A percentile compares a stretch with the other conserved stretches of the same genome.
Evolutionary conservation across 2,797 vertebrate species (phyloP).

Genomic region (Hyperoplus immaculatus): DNA sequence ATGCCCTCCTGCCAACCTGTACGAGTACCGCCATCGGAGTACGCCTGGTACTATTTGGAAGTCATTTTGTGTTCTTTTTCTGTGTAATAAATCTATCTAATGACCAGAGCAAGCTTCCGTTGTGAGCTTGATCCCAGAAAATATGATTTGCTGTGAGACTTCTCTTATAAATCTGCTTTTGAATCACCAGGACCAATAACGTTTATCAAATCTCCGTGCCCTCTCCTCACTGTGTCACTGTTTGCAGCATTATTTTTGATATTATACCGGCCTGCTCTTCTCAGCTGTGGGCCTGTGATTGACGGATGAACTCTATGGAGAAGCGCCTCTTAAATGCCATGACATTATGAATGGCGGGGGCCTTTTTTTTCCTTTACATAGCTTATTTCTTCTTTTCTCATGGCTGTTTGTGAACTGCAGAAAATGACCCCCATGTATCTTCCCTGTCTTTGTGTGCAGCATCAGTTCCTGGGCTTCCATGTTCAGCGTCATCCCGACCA

Average conservation of each 20-base stretch:
- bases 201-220: slow-evolving; percentile 6
- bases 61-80: not conserved
- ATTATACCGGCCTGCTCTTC: not conserved
- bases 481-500: slow-evolving; percentile 93
- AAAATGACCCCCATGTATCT: slow-evolving; percentile 18
- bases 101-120: not conserved
- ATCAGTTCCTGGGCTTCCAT: slow-evolving; percentile 88
- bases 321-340: slow-evolving; percentile 48
- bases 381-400: slow-evolving; percentile 1
- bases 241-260: not conserved
- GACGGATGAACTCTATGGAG: slow-evolving; percentile 38
- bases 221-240: not conserved
- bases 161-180: slow-evolving; percentile 24
- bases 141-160: not conserved
- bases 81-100: slow-evolving; percentile 1
- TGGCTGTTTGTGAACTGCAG: slow-evolving; percentile 38
- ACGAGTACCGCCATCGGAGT: too few species aligned
- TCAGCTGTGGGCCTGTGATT: slow-evolving; percentile 33
- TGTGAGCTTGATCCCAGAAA: slow-evolving; percentile 11
- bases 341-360: slow-evolving; percentile 33
- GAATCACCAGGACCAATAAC: slow-evolving; percentile 26
- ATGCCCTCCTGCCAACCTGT: too few species aligned
- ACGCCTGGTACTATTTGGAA: too few species aligned
- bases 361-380: slow-evolving; percentile 4
- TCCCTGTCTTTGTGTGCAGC: slow-evolving; percentile 69